These are phyloP conservation scores for Hormiphora californensis DNA, from an alignment of 37 sponge, comb jelly and placozoan species.

Conservation along the genomic window DNA sequence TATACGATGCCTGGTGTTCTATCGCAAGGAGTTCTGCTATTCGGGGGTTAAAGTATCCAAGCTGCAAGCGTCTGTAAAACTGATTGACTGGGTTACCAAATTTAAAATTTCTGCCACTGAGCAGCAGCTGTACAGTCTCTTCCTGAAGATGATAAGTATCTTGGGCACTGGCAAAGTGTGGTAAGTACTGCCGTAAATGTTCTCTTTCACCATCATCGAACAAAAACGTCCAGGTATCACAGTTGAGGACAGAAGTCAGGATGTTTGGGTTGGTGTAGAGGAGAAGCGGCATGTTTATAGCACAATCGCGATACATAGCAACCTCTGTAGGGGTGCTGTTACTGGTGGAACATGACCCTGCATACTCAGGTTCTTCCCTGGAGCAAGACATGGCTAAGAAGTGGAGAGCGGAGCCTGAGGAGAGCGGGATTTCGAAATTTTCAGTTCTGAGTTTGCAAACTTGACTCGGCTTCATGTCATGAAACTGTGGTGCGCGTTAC, in stretches of 20 bases:
- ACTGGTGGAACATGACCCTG: too few species aligned
- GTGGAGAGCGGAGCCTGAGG: too few species aligned
- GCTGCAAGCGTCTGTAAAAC: not conserved
- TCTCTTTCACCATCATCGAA: conserved; percentile 13
- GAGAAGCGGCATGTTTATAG: conserved; percentile 1
- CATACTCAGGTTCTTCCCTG: too few species aligned
- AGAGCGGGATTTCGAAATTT: too few species aligned
- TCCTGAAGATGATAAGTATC: conserved; percentile 49
- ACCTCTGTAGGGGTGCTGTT: too few species aligned
- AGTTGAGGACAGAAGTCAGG: conserved; percentile 18
- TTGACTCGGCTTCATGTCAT: too few species aligned
- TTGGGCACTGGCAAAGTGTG: conserved; percentile 37
- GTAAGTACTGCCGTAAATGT: conserved; percentile 46
- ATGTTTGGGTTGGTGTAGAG: not conserved
- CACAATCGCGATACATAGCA: conserved; percentile 22
- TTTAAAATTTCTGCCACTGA: conserved; percentile 32
- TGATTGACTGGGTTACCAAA: conserved; percentile 36
- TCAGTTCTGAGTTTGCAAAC: too few species aligned
- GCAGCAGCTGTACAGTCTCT: conserved; percentile 31
- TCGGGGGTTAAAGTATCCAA: conserved; percentile 48
- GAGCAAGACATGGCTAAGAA: too few species aligned
- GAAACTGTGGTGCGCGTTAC: too few species aligned
- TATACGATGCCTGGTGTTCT: conserved; percentile 19
- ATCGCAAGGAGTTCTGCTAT: conserved; percentile 27
- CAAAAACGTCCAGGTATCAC: conserved; percentile 13